A percentile compares a stretch with the other conserved stretches of the same genome.
These are phyloP conservation scores for Dasypogon diadema DNA, from an alignment of 2,888 invertebrate genomes.

Conservation along the genomic window DNA sequence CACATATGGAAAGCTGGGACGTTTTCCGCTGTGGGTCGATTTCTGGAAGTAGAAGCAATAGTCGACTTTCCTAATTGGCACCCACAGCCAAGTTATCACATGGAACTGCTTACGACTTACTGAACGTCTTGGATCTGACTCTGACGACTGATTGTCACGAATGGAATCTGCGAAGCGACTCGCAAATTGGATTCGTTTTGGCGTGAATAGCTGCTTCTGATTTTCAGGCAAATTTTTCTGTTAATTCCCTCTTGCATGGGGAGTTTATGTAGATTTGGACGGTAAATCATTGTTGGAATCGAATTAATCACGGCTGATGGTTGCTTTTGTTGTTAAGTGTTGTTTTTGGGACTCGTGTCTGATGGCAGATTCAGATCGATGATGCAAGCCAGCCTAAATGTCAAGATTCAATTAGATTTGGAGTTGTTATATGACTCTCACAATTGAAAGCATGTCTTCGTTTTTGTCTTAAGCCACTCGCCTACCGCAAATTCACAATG, in stretches of 20 bases:
- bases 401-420: too few species aligned
- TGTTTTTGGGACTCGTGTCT: too few species aligned
- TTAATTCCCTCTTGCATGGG: conserved; percentile 7
- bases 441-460: too few species aligned
- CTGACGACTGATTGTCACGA: conserved; percentile 18
- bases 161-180: conserved; percentile 8
- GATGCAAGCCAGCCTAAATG: too few species aligned
- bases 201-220: neutral
- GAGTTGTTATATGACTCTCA: too few species aligned
- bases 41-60: neutral
- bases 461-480: too few species aligned
- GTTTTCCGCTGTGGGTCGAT: neutral
- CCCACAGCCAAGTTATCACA: conserved; percentile 16
- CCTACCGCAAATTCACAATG: too few species aligned
- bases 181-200: conserved; percentile 12
- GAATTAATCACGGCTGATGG: neutral
- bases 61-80: neutral
- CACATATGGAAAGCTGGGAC: too few species aligned
- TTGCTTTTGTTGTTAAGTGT: neutral
- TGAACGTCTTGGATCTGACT: conserved; percentile 23
- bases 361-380: too few species aligned
- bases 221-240: too few species aligned
- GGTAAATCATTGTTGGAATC: neutral
- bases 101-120: conserved; percentile 8
- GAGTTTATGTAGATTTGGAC: neutral